Evolutionary conservation across 2,888 invertebrate species (phyloP).

Genomic region (Zeuzera pyrina): DNA sequence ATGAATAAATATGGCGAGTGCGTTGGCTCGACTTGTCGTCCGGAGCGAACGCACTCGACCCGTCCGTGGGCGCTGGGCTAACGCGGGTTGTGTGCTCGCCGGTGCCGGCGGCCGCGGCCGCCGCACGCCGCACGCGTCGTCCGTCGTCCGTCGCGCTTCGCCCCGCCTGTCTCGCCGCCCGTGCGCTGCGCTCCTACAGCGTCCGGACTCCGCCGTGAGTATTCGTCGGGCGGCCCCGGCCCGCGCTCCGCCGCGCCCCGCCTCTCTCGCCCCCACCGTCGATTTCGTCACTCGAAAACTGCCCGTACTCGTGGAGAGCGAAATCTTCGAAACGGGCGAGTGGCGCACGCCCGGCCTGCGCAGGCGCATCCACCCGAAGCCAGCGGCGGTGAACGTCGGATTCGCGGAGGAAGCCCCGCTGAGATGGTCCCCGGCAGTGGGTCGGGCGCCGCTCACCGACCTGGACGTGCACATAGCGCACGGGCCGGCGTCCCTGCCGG

Average conservation of each 20-base stretch:
- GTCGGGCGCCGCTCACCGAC: conserved; percentile 25
- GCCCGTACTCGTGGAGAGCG: conserved; percentile 12
- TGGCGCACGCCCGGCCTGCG: conserved; percentile 10
- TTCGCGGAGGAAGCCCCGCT: conserved; percentile 1
- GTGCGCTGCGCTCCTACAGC: conserved; percentile 7
- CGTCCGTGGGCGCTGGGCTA: too few species aligned
- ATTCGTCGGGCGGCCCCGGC: conserved; percentile 12
- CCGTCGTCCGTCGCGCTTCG: conserved; percentile 14
- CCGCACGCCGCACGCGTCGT: conserved; percentile 11
- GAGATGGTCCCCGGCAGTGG: neutral
- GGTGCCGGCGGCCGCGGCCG: conserved; percentile 12
- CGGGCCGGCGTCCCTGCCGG: conserved; percentile 2
- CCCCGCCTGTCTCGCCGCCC: conserved; percentile 11
- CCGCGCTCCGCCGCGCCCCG: conserved; percentile 16
- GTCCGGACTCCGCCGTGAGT: conserved; percentile 11
- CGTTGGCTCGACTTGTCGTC: neutral
- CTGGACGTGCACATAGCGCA: conserved; percentile 35
- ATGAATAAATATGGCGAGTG: too few species aligned
- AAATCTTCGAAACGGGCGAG: conserved; percentile 7
- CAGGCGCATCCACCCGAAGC: conserved; percentile 11
- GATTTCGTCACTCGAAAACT: conserved; percentile 20
- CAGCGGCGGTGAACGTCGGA: conserved; percentile 8
- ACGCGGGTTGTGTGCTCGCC: conserved; percentile 20
- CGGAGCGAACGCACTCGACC: too few species aligned
- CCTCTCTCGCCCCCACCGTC: conserved; percentile 17